Evolutionary conservation across 2,888 invertebrate genomes (phyloP).

Genomic region (Lithodes maja): DNA sequence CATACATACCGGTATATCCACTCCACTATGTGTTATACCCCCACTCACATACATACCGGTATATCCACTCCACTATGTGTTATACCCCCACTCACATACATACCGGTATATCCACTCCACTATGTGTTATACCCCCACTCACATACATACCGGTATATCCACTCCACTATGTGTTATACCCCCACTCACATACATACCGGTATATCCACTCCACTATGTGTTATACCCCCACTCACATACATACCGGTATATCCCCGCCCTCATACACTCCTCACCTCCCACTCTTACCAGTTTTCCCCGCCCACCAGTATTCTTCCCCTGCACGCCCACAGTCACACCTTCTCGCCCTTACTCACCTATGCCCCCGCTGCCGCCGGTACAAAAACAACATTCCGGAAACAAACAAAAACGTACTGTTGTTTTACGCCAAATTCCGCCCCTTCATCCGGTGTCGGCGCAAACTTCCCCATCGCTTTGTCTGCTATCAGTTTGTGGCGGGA

Average conservation of each 20-base stretch:
- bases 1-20: neutral
- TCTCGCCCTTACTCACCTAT: neutral
- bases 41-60: neutral
- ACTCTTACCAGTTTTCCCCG: neutral
- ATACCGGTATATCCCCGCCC: neutral
- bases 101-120: neutral
- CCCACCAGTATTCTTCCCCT: neutral
- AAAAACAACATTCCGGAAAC: neutral
- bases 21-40: neutral
- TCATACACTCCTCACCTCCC: neutral
- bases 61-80: neutral
- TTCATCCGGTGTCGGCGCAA: constrained; percentile 39
- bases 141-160: neutral
- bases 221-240: neutral
- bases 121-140: neutral
- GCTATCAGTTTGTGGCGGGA: constrained; percentile 55
- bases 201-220: neutral
- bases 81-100: neutral
- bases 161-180: neutral
- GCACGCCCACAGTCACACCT: neutral
- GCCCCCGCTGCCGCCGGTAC: neutral
- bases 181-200: neutral
- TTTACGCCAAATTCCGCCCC: constrained; percentile 47
- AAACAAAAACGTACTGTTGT: constrained; percentile 13
- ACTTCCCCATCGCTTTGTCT: constrained; percentile 58